Evolutionary conservation across 1,140 invertebrate species (phyloP).

Genomic region (Halesus radiatus): DNA sequence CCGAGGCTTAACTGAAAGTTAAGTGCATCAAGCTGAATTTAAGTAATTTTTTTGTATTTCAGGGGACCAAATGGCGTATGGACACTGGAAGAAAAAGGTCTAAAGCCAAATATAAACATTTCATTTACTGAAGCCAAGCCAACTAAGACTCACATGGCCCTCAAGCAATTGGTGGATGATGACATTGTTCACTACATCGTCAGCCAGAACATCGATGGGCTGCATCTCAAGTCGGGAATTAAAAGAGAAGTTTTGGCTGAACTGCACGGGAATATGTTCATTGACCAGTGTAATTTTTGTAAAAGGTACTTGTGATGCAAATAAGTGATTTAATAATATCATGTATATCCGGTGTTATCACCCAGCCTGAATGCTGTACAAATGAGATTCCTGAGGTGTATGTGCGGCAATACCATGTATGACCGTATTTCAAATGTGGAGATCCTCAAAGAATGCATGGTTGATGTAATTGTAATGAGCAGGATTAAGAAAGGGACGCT

Average conservation of each 20-base stretch:
- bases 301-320: slow-evolving; percentile 74
- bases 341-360: no score
- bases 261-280: slow-evolving; percentile 98
- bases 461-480: no score
- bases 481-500: no score
- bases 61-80: slow-evolving; percentile 97
- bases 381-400: no score
- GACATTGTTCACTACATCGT: slow-evolving; percentile 89
- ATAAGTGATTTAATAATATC: no score
- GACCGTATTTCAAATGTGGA: no score
- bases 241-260: slow-evolving; percentile 87
- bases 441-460: no score
- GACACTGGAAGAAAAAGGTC: slow-evolving; percentile 95
- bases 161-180: slow-evolving; percentile 84
- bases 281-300: slow-evolving; percentile 94
- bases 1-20: no score
- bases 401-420: no score
- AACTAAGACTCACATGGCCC: slow-evolving; percentile 94
- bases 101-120: slow-evolving; percentile 86
- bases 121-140: slow-evolving; percentile 94
- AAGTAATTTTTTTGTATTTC: slow-evolving; percentile 49
- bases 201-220: slow-evolving; percentile 98
- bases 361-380: no score
- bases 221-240: slow-evolving; percentile 93
- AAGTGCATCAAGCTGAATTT: no score